Base-by-base conservation (phyloP, 2,113 vertebrate species). In the Ancistrus triradiatus region DNA sequence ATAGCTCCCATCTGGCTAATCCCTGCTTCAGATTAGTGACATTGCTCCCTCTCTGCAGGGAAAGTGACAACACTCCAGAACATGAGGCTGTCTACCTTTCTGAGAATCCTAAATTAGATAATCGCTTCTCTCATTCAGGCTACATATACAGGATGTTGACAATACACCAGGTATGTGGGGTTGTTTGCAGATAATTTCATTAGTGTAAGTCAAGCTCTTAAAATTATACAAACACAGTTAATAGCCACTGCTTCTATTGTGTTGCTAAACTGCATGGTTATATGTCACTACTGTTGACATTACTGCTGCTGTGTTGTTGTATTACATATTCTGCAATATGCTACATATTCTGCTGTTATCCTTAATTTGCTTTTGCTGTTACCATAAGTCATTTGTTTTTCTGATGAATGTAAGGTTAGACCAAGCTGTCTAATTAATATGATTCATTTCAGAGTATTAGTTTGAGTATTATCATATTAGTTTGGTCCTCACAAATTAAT, bases 401-500 rank as follows among this genome's bases (percentile, higher is more conserved):
- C 6, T 2, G 9, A 74, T 80, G 79, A 76, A 78, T 79, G 78
- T 87, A 92, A 91, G 91, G 75, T 74, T 69, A 58, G 67, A 73
- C 72, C 82, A 89, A 87, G 86, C 82, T 66, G 85, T 74, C 62
- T 82, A 91, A 85, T 88, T 88, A 89, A 88, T 87, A 83, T 87
- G 78, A 83, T 80, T 81, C 82, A 88, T 85, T 82, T 88, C 82
- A 81, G 79, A 76, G n/a, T n/a, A n/a, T n/a, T n/a, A n/a, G n/a
- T n/a, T n/a, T n/a, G n/a, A n/a, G n/a, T n/a, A n/a, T n/a, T n/a
- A n/a, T n/a, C n/a, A n/a, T 84, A 87, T 85, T 84, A 87, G 80
- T 81, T 83, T 82, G 75, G 77, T 82, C 28, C 78, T 74, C 75
- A 86, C 80, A 86, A 87, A 85, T 79, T 81, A 75, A 71, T 72